A percentile compares a stretch with the other conserved stretches of the same genome.
Evolutionary conservation across 1,140 invertebrate species (phyloP).

Genomic region (Drosophila ambigua): DNA sequence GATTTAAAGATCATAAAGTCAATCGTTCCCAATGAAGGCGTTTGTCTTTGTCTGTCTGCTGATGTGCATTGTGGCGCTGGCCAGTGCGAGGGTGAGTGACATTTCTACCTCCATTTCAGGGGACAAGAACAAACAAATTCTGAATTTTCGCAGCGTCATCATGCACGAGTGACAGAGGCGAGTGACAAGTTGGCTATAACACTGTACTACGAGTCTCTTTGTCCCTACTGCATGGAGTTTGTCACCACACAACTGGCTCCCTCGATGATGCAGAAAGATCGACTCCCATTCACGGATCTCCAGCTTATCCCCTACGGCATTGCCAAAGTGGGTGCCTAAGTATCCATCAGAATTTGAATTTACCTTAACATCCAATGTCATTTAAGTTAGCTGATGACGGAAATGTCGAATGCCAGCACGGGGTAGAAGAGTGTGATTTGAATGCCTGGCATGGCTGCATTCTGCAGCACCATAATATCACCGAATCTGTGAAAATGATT

Average conservation of each 20-base stretch:
- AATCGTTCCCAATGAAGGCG: conserved; percentile 16
- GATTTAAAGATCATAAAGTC: conserved; percentile 28
- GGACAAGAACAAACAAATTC: too few relatives aligned
- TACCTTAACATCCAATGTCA: neutral
- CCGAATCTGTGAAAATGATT: conserved; percentile 63
- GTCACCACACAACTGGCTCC: conserved; percentile 56
- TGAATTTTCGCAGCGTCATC: conserved; percentile 30
- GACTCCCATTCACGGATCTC: conserved; percentile 58
- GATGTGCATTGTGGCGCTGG: conserved; percentile 18
- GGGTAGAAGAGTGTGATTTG: conserved; percentile 65
- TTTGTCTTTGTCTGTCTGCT: conserved; percentile 20
- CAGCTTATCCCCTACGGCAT: conserved; percentile 75
- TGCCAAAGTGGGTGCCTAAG: conserved; percentile 38
- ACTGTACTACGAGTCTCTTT: conserved; percentile 77
- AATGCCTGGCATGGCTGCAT: conserved; percentile 81
- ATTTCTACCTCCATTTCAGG: neutral
- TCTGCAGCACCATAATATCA: conserved; percentile 63
- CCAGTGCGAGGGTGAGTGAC: conserved; percentile 25
- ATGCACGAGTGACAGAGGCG: neutral
- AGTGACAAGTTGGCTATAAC: conserved; percentile 45
- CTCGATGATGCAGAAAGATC: conserved; percentile 48
- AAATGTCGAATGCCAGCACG: conserved; percentile 70
- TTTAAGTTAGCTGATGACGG: conserved; percentile 20
- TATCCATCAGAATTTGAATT: too few relatives aligned
- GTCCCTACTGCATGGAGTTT: conserved; percentile 74